Evolutionary conservation across 2,797 vertebrate genomes (phyloP), one percentile per base, ranked within the genome.

Genomic region (Acanthiza pusilla): DNA sequence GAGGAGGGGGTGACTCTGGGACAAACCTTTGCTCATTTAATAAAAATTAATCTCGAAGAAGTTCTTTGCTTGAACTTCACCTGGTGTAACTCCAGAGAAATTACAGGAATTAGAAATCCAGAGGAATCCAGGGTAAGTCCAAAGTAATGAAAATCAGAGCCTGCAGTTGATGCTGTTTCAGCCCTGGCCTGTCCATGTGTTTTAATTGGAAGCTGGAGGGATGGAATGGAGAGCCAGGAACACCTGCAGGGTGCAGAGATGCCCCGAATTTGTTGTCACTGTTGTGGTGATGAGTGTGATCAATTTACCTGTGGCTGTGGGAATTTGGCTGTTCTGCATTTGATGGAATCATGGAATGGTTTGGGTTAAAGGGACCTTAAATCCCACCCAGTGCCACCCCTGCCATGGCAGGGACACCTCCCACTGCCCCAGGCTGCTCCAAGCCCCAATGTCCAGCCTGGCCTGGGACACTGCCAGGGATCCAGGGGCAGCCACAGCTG

Each of bases 231-330:
- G 47, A 55, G 12, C 18, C 8, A 8, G 76, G 36, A 48, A 25
- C 1, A 30, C 12, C 61, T 60, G 53, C 3, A 5, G 42, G 30
- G 43, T 47, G 20, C 16, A n/a, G 29, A 38, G 7, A 0, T 3
- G 4, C 8, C 5, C 4, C 0, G 0, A 18, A 3, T 47, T 67
- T 70, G 4, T n/a, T 25, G 32, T 21, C 10, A 3, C 4, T 27
- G 8, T 10, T 10, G 32, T n/a, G 48, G 23, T 22, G 27, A 8
- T 7, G 5, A 15, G 32, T 3, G 16, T 19, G 26, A 34, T 62
- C 7, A 14, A 12, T 48, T 45, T 42, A 26, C 29, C 38, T 42
- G 34, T 11, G 12, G 38, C 38, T 38, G 12, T 18, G 57, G 16
- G 20, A 13, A 2, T 51, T 34, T 12, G 36, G 47, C 42, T 61